Percentiles rank a stretch among this genome's conserved stretches.
Evolutionary conservation across 2,888 invertebrate genomes (phyloP).

Genomic region (Stictocephala bisonia): DNA sequence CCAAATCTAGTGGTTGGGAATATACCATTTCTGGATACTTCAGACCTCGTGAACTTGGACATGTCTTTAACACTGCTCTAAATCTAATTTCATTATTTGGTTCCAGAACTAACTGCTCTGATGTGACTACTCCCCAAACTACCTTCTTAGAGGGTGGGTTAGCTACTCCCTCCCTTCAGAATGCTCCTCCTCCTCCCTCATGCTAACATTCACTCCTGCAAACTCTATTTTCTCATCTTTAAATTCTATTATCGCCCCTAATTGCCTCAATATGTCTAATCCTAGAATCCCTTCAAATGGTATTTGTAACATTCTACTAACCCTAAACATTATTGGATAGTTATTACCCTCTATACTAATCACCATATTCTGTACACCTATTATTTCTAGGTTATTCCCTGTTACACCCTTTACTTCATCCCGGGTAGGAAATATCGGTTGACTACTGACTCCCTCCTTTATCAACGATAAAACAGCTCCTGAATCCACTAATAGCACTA

Average conservation of each 20-base stretch:
- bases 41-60: not conserved
- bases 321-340: not conserved
- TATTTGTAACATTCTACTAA: not conserved
- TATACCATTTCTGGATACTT: not conserved
- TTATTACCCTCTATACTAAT: not conserved
- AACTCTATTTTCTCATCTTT: not conserved
- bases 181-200: not conserved
- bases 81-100: slow-evolving; percentile 1
- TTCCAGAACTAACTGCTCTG: not conserved
- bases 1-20: not conserved
- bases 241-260: not conserved
- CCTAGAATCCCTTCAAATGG: slow-evolving; percentile 3
- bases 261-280: slow-evolving; percentile 8
- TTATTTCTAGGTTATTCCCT: not conserved
- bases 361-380: slow-evolving; percentile 8
- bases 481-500: not conserved
- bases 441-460: not conserved
- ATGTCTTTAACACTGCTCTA: not conserved
- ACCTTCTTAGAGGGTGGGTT: slow-evolving; percentile 1
- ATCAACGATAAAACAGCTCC: not conserved
- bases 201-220: not conserved
- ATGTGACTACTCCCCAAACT: not conserved
- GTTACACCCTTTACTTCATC: not conserved
- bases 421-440: not conserved
- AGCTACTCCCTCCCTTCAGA: slow-evolving; percentile 7